phyloP scores from a whole-genome alignment of 2,113 vertebrate species.

The Chionis minor region DNA sequence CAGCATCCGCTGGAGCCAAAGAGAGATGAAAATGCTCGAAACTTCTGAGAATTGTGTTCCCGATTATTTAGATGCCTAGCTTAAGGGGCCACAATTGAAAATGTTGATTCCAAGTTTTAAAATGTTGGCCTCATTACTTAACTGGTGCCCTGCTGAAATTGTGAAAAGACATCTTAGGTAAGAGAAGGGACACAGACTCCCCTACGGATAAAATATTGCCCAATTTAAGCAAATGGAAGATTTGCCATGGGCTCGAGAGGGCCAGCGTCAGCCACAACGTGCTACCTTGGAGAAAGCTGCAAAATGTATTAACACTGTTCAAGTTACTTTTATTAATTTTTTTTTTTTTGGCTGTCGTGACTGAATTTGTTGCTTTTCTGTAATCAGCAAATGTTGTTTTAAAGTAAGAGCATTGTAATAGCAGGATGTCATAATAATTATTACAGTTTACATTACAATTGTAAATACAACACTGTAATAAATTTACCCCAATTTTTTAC shows the following conservation, averaged over 20 bases:
- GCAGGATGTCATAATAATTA: neutral
- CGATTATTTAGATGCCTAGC: slow-evolving; percentile 3
- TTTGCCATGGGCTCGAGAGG: slow-evolving; percentile 17
- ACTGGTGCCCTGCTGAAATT: neutral
- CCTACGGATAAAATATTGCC: slow-evolving; percentile 27
- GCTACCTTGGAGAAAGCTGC: slow-evolving; percentile 1
- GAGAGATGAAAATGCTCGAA: slow-evolving; percentile 47
- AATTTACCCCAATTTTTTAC: neutral
- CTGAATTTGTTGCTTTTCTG: slow-evolving; percentile 3
- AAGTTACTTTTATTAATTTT: neutral
- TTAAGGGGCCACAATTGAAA: neutral
- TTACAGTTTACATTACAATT: neutral
- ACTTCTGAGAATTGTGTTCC: neutral
- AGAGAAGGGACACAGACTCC: slow-evolving; percentile 26
- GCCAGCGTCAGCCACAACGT: neutral
- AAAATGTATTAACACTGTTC: neutral
- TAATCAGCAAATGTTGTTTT: neutral
- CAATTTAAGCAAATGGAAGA: slow-evolving; percentile 18
- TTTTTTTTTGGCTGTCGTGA: neutral
- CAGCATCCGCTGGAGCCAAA: slow-evolving; percentile 34
- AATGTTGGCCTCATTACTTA: slow-evolving; percentile 24
- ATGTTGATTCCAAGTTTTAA: slow-evolving; percentile 21
- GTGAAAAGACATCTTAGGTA: slow-evolving; percentile 21
- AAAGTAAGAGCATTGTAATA: neutral
- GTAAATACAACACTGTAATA: neutral